Conservation (phyloP, 2,797 vertebrate genomes). For the Uromys caudimaculatus region DNA sequence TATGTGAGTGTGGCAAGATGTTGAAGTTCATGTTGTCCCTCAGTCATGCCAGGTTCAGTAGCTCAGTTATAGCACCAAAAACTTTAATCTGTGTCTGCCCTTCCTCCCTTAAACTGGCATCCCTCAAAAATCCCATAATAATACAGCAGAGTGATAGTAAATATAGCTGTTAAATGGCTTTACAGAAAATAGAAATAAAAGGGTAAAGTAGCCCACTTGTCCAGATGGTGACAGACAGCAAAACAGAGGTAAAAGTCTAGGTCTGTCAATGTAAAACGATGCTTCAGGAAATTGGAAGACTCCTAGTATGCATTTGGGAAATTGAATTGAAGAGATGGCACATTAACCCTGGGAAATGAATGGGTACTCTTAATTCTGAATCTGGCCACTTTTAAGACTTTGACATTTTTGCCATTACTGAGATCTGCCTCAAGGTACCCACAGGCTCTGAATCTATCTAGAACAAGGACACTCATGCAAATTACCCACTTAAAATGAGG, state of each 20-base stretch:
- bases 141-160: background rate
- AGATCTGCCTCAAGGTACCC: background rate
- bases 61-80: background rate
- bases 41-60: background rate
- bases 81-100: background rate
- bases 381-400: slow-evolving; percentile 54
- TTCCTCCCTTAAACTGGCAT: background rate
- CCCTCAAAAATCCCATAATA: background rate
- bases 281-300: slow-evolving; percentile 38
- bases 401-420: slow-evolving; percentile 46
- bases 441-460: background rate
- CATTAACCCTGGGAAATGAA: slow-evolving; percentile 44
- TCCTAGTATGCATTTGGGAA: slow-evolving; percentile 49
- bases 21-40: background rate
- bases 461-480: slow-evolving; percentile 62
- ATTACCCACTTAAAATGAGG: slow-evolving; percentile 36
- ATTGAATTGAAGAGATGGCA: slow-evolving; percentile 48
- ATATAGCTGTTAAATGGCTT: background rate
- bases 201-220: background rate
- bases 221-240: background rate
- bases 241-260: background rate
- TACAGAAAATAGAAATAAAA: background rate
- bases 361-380: slow-evolving; percentile 4
- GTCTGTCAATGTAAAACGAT: background rate
- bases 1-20: background rate